Percentiles rank a stretch among this genome's conserved stretches.
Evolutionary conservation across 2,797 vertebrate species (phyloP).

Genomic region (Huso huso): DNA sequence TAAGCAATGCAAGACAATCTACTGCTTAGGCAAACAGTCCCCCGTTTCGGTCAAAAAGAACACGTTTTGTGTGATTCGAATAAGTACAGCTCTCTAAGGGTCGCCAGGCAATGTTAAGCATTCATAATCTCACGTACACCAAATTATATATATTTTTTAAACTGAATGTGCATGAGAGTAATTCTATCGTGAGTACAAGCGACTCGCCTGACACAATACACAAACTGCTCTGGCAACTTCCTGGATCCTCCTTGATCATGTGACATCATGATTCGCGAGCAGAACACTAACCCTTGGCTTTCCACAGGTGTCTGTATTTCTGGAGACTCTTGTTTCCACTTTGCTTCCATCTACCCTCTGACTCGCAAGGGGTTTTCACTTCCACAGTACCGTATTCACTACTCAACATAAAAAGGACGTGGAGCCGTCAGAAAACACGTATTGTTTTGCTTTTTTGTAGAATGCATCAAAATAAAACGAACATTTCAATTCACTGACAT

Average conservation of each 20-base stretch:
- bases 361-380: not conserved
- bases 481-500: too few species aligned
- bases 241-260: constrained; percentile 7
- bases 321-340: too few species aligned
- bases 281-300: constrained; percentile 21
- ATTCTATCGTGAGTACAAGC: not conserved
- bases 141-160: not conserved
- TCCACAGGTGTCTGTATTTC: constrained; percentile 13
- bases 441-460: constrained; percentile 1
- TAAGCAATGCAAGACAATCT: too few species aligned
- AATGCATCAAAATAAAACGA: not conserved
- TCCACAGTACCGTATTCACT: not conserved
- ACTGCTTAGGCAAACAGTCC: too few species aligned
- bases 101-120: not conserved
- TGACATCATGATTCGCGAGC: constrained; percentile 24
- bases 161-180: not conserved
- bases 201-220: constrained; percentile 11
- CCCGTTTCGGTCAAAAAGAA: too few species aligned
- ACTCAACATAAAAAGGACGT: not conserved
- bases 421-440: not conserved
- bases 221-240: constrained; percentile 5
- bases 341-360: not conserved
- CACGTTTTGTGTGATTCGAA: too few species aligned
- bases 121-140: not conserved
- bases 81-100: not conserved